phyloP scores from a whole-genome alignment of 2,797 vertebrate species.

The Alosa sapidissima region DNA sequence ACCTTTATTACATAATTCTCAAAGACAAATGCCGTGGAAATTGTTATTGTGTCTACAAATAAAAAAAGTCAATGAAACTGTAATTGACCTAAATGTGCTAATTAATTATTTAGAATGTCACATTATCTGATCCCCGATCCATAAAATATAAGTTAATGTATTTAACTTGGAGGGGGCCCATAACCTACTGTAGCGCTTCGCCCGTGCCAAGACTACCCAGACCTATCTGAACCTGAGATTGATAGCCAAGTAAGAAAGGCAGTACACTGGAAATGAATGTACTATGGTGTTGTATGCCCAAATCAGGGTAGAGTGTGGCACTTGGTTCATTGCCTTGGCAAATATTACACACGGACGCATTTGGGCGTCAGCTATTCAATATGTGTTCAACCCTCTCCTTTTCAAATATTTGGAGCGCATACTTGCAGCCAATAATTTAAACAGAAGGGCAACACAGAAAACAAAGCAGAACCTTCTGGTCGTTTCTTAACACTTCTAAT shows the following conservation, averaged over 20 bases:
- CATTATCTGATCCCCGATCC: neutral
- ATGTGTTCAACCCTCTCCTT: constrained; percentile 43
- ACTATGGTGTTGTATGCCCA: neutral
- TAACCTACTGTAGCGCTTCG: neutral
- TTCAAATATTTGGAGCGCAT: constrained; percentile 47
- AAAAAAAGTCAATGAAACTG: neutral
- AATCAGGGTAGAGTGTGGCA: neutral
- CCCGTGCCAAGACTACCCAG: neutral
- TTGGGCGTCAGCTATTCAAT: constrained; percentile 38
- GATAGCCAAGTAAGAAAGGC: neutral
- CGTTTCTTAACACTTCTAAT: neutral
- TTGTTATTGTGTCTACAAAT: neutral
- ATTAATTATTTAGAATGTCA: neutral
- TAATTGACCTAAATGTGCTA: neutral
- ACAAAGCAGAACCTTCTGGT: constrained; percentile 24
- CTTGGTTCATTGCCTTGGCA: neutral
- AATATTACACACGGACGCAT: neutral
- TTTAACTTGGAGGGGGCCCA: neutral
- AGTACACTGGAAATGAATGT: neutral
- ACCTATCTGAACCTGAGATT: neutral
- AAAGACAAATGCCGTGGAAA: no score
- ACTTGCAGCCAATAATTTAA: constrained; percentile 29
- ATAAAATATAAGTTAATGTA: neutral
- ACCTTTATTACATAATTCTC: no score
- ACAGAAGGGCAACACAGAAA: constrained; percentile 16